These are phyloP conservation scores for Ophion obscuratus DNA, from an alignment of 2,888 invertebrate genomes.

Conservation along the genomic window DNA sequence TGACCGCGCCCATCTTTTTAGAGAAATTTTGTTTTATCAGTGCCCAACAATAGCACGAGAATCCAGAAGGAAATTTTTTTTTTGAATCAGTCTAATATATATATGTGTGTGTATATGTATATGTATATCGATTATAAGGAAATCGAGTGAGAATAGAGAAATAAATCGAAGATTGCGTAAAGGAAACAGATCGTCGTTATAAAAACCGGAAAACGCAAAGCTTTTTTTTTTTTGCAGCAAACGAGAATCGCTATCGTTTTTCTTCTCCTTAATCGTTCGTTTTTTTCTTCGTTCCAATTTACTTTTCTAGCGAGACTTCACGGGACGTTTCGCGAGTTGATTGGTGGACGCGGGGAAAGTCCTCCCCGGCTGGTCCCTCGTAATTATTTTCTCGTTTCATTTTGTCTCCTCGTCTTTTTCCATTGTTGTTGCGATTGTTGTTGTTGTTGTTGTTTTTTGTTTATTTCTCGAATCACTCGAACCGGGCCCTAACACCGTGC, in stretches of 20 bases:
- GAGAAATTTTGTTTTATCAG: no score
- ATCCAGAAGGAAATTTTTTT: no score
- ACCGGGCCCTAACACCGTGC: slow-evolving; percentile 37
- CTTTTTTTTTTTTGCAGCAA: slow-evolving; percentile 35
- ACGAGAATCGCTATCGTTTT: slow-evolving; percentile 42
- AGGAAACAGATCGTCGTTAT: slow-evolving; percentile 44
- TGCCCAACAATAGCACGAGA: no score
- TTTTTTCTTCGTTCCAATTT: not conserved
- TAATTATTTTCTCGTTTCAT: not conserved
- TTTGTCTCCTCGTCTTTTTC: not conserved
- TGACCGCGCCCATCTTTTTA: no score
- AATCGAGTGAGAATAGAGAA: slow-evolving; percentile 26
- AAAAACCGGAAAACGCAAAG: slow-evolving; percentile 35
- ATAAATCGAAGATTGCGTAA: slow-evolving; percentile 20
- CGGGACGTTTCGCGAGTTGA: slow-evolving; percentile 17
- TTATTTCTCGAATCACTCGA: slow-evolving; percentile 39
- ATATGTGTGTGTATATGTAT: slow-evolving; percentile 5
- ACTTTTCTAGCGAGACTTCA: not conserved
- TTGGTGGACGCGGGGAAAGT: slow-evolving; percentile 38
- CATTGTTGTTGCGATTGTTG: not conserved
- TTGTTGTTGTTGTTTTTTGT: not conserved
- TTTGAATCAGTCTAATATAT: no score
- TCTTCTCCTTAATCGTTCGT: not conserved
- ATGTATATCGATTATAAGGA: not conserved
- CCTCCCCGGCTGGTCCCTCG: slow-evolving; percentile 59